Evolutionary conservation across 2,888 invertebrate genomes (phyloP).

Genomic region (Hartigia nigra): DNA sequence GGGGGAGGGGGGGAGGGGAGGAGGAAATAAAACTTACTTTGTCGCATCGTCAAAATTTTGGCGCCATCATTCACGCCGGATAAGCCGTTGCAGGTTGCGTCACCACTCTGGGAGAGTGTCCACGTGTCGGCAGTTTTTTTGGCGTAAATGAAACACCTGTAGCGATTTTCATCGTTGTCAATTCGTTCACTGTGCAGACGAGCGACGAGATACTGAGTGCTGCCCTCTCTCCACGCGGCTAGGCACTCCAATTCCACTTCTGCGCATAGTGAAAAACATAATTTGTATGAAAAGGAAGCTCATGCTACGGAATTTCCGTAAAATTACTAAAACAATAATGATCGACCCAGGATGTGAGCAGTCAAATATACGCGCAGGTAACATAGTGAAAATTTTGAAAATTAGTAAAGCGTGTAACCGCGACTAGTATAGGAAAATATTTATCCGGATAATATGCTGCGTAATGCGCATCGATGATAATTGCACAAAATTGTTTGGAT

Average conservation of each 20-base stretch:
- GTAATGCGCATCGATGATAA: slow-evolving; percentile 30
- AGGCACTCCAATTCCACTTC: slow-evolving; percentile 85
- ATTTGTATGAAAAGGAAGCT: slow-evolving; percentile 15
- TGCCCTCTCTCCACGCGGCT: slow-evolving; percentile 87
- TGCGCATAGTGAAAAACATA: slow-evolving; percentile 53
- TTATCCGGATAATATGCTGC: not conserved
- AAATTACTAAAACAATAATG: slow-evolving; percentile 6
- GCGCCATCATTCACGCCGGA: slow-evolving; percentile 81
- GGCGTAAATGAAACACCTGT: slow-evolving; percentile 85
- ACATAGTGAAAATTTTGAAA: not conserved
- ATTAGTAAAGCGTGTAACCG: not conserved
- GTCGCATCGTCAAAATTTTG: slow-evolving; percentile 74
- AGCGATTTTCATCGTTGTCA: slow-evolving; percentile 81
- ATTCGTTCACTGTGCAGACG: slow-evolving; percentile 84
- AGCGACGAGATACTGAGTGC: slow-evolving; percentile 81
- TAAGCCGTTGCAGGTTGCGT: slow-evolving; percentile 82
- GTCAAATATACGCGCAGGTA: too few relatives aligned
- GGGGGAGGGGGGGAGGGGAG: too few relatives aligned
- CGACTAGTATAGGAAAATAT: not conserved
- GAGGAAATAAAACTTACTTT: slow-evolving; percentile 48
- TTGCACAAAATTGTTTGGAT: slow-evolving; percentile 45
- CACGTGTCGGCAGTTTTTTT: slow-evolving; percentile 75
- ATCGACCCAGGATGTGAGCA: not conserved
- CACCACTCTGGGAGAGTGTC: slow-evolving; percentile 79
- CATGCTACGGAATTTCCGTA: slow-evolving; percentile 24